Evolutionary conservation across 2,113 vertebrate species (phyloP).

Genomic region (Xyliphius kryptos): DNA sequence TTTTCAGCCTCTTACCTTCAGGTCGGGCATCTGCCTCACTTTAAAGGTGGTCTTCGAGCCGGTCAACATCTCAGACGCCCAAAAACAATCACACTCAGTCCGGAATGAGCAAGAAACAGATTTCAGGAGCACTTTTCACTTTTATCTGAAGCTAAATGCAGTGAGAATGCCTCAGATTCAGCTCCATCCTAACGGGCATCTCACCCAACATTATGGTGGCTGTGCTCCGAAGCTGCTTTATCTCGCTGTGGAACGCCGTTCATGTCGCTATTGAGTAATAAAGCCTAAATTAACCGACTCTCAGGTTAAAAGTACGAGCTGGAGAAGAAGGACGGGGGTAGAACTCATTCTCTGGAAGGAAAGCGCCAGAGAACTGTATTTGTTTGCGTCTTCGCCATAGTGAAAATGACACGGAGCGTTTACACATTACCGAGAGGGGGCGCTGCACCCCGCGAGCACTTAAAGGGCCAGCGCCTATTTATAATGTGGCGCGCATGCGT

Average conservation of each 20-base stretch:
- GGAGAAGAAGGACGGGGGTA: neutral
- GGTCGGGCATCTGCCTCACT: constrained; percentile 68
- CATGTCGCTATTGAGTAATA: neutral
- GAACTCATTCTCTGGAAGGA: constrained; percentile 1
- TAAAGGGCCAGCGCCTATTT: constrained; percentile 5
- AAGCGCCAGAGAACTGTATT: constrained; percentile 35
- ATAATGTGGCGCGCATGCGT: no score
- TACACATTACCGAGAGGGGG: constrained; percentile 21
- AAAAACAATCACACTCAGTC: neutral
- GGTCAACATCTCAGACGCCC: constrained; percentile 63
- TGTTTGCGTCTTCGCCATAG: constrained; percentile 59
- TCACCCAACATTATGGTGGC: no score
- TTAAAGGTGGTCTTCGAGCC: constrained; percentile 74
- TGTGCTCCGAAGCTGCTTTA: no score
- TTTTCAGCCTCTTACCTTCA: constrained; percentile 57
- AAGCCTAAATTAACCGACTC: neutral
- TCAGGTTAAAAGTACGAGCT: neutral
- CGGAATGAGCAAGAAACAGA: neutral
- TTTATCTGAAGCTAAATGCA: neutral
- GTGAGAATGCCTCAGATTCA: constrained; percentile 2
- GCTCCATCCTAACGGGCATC: constrained; percentile 17
- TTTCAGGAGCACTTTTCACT: neutral
- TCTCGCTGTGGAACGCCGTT: neutral
- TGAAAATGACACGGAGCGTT: constrained; percentile 46
- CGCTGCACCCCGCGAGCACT: neutral